A percentile compares a stretch with the other conserved stretches of the same genome.
Conservation (phyloP, 2,113 vertebrate genomes). For the Pomatorhinus ruficollis region DNA sequence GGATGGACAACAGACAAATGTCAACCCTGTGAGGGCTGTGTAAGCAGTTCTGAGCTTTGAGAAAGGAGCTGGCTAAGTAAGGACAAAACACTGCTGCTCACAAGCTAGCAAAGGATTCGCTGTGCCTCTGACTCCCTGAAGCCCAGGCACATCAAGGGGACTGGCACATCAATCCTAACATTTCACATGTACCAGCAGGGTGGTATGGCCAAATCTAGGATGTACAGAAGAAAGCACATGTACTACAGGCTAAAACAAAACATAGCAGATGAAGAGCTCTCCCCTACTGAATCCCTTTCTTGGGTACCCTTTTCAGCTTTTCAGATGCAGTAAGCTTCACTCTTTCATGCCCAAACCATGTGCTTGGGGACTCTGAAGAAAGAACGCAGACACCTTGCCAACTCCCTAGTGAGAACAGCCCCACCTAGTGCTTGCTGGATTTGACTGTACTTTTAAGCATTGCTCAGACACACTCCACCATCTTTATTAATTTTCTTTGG, state of each 20-base stretch:
- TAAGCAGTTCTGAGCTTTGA: not conserved
- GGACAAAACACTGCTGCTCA: not conserved
- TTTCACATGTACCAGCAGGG: not conserved
- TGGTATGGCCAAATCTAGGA: not conserved
- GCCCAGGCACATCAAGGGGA: not conserved
- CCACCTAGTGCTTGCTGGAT: not conserved
- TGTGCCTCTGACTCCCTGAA: not conserved
- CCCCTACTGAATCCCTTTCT: not conserved
- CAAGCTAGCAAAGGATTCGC: not conserved
- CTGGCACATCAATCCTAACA: not conserved
- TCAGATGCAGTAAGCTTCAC: not conserved
- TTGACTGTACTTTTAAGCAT: not conserved
- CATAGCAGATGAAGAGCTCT: not conserved
- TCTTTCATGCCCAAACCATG: not conserved
- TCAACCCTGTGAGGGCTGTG: not conserved
- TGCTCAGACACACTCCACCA: not conserved
- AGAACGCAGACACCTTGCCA: not conserved
- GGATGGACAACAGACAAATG: not conserved
- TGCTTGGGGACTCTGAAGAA: not conserved
- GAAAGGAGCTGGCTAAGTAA: not conserved
- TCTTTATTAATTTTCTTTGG: not conserved
- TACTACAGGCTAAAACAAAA: not conserved
- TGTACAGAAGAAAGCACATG: not conserved
- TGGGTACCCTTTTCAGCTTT: not conserved
- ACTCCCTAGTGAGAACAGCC: not conserved